Percentiles rank a stretch among this genome's conserved stretches.
These are phyloP conservation scores for Microctenopoma stevenorrisi DNA, from an alignment of 2,797 vertebrate genomes.

Conservation along the genomic window DNA sequence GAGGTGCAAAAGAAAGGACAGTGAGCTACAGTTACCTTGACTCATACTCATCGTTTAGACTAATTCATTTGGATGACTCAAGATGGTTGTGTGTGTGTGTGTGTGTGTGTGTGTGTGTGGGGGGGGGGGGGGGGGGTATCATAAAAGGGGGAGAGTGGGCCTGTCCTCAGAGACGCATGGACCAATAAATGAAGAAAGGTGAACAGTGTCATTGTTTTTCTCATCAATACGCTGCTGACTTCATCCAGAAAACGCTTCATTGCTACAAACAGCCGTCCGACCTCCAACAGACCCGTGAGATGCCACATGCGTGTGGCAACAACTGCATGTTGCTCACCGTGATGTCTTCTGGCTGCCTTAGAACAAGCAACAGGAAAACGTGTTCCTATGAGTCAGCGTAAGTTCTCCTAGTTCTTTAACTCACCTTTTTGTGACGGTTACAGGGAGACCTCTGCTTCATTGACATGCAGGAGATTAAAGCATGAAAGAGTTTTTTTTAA, in stretches of 20 bases:
- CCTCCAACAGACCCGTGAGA: constrained; percentile 10
- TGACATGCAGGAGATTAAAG: too few species aligned
- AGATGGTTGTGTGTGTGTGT: constrained; percentile 7
- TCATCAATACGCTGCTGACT: constrained; percentile 28
- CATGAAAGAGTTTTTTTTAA: too few species aligned
- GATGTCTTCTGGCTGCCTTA: too few species aligned
- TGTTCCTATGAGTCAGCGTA: too few species aligned
- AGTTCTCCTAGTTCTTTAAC: too few species aligned
- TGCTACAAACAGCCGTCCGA: constrained; percentile 29
- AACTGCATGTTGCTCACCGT: neutral
- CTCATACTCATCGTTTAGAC: too few species aligned
- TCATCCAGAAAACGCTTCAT: constrained; percentile 12
- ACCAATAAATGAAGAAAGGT: constrained; percentile 35
- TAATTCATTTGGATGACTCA: constrained; percentile 18
- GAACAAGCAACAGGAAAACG: too few species aligned
- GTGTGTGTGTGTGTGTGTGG: neutral
- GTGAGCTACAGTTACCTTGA: too few species aligned
- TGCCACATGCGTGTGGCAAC: neutral
- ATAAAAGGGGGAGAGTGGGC: constrained; percentile 50
- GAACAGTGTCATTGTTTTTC: constrained; percentile 42
- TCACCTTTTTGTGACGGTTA: too few species aligned
- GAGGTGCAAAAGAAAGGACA: neutral
- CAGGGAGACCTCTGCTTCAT: too few species aligned
- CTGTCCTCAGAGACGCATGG: constrained; percentile 32
- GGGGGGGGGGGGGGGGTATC: constrained; percentile 1